Conservation (phyloP, 37 sponge, comb jelly and placozoan species). For the Spongilla lacustris region DNA sequence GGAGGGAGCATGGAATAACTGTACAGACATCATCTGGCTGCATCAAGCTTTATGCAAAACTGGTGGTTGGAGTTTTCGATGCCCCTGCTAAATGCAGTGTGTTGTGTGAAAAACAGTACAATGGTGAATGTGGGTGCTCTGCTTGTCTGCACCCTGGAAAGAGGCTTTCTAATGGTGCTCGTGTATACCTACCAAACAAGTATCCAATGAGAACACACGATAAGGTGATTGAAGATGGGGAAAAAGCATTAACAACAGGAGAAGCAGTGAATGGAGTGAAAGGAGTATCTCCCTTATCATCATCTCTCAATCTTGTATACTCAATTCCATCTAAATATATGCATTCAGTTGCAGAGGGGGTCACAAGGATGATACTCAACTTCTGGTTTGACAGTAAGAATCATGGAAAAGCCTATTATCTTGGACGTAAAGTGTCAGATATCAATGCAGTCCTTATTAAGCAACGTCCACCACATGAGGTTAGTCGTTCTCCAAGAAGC, state of each 20-base stretch:
- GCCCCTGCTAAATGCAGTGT: constrained; percentile 37
- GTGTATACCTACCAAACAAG: constrained; percentile 2
- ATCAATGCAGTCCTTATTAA: background rate
- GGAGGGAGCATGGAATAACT: background rate
- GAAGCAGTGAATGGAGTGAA: constrained; percentile 12
- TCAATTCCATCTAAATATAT: constrained; percentile 32
- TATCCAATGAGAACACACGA: constrained; percentile 10
- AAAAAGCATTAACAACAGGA: background rate
- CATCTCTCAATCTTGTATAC: constrained; percentile 6
- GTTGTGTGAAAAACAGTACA: constrained; percentile 21
- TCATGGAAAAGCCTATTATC: constrained; percentile 26
- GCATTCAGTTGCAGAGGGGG: constrained; percentile 29
- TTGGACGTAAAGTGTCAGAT: constrained; percentile 14
- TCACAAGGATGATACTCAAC: background rate
- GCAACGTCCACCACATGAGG: constrained; percentile 15
- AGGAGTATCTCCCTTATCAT: constrained; percentile 5
- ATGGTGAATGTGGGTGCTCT: constrained; percentile 52
- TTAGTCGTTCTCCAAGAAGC: constrained; percentile 3
- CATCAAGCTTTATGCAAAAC: background rate
- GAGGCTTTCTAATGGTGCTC: constrained; percentile 3
- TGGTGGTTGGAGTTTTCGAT: constrained; percentile 27
- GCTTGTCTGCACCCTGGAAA: constrained; percentile 49
- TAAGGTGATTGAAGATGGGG: background rate
- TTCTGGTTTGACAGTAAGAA: constrained; percentile 30
- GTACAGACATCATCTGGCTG: background rate